Conservation (phyloP, 92 coral and sea anemone genomes). For the Porites divaricata region DNA sequence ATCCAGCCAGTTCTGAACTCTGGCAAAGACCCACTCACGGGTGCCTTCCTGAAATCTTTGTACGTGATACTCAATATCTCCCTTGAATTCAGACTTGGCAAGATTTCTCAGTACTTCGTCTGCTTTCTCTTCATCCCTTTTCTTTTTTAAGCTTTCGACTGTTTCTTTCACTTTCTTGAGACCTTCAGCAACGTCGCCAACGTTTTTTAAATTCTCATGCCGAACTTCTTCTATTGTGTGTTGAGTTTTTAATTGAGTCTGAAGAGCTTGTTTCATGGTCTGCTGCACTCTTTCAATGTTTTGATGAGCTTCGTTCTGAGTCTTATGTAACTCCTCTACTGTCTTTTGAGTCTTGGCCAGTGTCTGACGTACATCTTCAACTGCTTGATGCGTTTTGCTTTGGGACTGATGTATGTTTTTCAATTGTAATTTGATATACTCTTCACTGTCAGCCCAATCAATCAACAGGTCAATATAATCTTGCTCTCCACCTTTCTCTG, state of each 20-base stretch:
- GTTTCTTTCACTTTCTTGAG: background rate
- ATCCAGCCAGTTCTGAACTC: conserved; percentile 47
- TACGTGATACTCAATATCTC: background rate
- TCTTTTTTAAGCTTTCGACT: background rate
- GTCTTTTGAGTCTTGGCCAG: too few relatives aligned
- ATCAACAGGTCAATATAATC: background rate
- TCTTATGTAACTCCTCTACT: too few relatives aligned
- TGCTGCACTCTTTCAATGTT: too few relatives aligned
- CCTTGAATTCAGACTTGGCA: background rate
- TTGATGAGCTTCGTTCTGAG: too few relatives aligned
- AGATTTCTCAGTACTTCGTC: background rate
- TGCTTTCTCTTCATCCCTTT: background rate
- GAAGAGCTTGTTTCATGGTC: too few relatives aligned
- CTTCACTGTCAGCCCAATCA: conserved; percentile 21
- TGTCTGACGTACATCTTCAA: too few relatives aligned
- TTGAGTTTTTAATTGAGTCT: too few relatives aligned
- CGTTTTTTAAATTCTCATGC: too few relatives aligned
- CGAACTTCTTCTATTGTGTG: too few relatives aligned
- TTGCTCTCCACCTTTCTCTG: conserved; percentile 10
- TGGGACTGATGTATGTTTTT: background rate
- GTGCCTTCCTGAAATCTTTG: background rate
- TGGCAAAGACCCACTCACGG: background rate
- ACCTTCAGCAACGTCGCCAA: too few relatives aligned
- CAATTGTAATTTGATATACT: conserved; percentile 7
- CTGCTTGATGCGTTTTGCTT: background rate